Evolutionary conservation across 2,797 vertebrate species (phyloP).

Genomic region (Tenualosa thibaudeaui): DNA sequence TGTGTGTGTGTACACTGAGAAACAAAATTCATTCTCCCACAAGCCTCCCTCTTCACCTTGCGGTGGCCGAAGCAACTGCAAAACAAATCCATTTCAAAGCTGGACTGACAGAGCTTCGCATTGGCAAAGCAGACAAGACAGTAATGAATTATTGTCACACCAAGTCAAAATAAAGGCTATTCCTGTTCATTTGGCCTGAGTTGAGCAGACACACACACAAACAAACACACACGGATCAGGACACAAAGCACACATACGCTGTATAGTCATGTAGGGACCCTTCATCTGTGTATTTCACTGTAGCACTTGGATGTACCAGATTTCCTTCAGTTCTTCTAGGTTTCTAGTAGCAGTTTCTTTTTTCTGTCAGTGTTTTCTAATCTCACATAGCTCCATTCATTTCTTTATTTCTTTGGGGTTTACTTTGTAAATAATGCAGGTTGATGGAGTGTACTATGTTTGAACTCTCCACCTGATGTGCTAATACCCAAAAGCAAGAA

Average conservation of each 20-base stretch:
- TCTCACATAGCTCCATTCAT: neutral
- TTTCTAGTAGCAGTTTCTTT: neutral
- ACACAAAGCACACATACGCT: neutral
- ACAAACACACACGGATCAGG: neutral
- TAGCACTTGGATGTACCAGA: neutral
- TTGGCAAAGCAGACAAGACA: conserved; percentile 1
- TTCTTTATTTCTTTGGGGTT: too few species aligned
- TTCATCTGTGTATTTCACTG: neutral
- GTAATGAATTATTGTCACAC: conserved; percentile 42
- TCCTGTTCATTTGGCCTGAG: conserved; percentile 33
- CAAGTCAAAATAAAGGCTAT: conserved; percentile 35
- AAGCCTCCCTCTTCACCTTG: conserved; percentile 28
- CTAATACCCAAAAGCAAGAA: neutral
- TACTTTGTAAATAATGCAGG: neutral
- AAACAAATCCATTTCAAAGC: conserved; percentile 23
- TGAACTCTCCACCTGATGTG: neutral
- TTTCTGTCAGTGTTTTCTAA: neutral
- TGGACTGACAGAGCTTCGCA: conserved; percentile 24
- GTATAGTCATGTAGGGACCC: neutral
- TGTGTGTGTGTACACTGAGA: neutral
- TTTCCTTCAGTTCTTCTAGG: neutral
- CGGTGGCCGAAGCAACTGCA: conserved; percentile 1
- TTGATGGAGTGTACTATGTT: neutral
- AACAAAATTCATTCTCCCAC: conserved; percentile 23
- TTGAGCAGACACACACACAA: conserved; percentile 16